These are phyloP conservation scores for Pseudochirops corinnae DNA, from an alignment of 2,797 vertebrate genomes.

Conservation along the genomic window DNA sequence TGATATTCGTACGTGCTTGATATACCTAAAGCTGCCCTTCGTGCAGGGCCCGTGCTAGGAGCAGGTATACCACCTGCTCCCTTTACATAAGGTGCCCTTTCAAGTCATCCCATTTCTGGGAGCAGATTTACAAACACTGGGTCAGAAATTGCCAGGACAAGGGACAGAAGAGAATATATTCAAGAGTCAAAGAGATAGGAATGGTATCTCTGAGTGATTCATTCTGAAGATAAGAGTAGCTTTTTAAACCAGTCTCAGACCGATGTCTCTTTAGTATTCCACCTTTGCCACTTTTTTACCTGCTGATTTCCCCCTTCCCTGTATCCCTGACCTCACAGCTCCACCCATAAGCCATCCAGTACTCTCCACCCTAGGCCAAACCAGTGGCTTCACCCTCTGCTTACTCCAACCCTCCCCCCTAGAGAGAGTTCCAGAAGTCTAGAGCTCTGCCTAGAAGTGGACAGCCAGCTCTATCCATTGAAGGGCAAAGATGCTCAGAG, in stretches of 20 bases:
- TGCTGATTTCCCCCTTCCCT: slow-evolving; percentile 91
- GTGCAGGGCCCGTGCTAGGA: slow-evolving; percentile 91
- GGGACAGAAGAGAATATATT: not conserved
- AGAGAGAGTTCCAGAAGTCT: slow-evolving; percentile 76
- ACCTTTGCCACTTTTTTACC: slow-evolving; percentile 83
- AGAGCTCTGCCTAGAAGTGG: slow-evolving; percentile 85
- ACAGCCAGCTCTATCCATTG: slow-evolving; percentile 81
- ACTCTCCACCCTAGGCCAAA: slow-evolving; percentile 79
- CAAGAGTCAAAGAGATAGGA: not conserved
- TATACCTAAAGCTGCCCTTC: slow-evolving; percentile 91
- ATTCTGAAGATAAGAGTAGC: not conserved
- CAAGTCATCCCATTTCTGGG: slow-evolving; percentile 93
- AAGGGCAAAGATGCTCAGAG: not conserved
- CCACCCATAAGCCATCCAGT: slow-evolving; percentile 82
- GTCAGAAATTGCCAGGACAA: slow-evolving; percentile 90
- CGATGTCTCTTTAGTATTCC: not conserved
- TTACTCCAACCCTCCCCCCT: slow-evolving; percentile 72
- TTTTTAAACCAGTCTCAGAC: not conserved
- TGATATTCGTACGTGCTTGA: slow-evolving; percentile 89
- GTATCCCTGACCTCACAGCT: slow-evolving; percentile 78
- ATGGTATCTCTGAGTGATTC: not conserved
- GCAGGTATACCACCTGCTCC: slow-evolving; percentile 90
- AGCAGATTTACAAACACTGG: slow-evolving; percentile 91
- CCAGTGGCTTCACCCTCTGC: slow-evolving; percentile 84
- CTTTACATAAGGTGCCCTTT: slow-evolving; percentile 95